Percentiles rank a stretch among this genome's conserved stretches.
phyloP scores from a whole-genome alignment of 1,140 invertebrate species.

The Drosophila willistoni region DNA sequence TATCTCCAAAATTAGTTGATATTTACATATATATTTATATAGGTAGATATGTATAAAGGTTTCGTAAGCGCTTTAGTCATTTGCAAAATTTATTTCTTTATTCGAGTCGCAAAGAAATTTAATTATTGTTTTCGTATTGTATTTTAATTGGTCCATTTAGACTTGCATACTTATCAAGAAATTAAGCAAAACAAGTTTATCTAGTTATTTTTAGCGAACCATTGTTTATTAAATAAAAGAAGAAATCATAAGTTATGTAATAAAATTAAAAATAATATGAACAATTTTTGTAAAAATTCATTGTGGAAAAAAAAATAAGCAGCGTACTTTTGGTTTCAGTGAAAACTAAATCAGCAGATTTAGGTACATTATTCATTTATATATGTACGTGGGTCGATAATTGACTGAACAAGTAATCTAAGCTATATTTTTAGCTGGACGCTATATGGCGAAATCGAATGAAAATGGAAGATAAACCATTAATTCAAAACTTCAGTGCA shows the following conservation, averaged over 20 bases:
- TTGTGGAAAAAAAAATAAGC: not conserved
- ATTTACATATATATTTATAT: slow-evolving; percentile 4
- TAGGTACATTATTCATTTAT: too few relatives aligned
- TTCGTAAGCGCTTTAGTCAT: slow-evolving; percentile 18
- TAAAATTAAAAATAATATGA: slow-evolving; percentile 45
- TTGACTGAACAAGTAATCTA: too few relatives aligned
- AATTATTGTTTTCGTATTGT: slow-evolving; percentile 3
- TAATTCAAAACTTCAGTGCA: too few relatives aligned
- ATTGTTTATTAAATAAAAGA: slow-evolving; percentile 74
- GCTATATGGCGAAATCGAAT: too few relatives aligned
- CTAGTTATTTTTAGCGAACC: slow-evolving; percentile 76
- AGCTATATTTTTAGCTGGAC: too few relatives aligned
- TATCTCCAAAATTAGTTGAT: slow-evolving; percentile 16
- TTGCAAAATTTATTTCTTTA: slow-evolving; percentile 8
- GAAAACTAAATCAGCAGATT: too few relatives aligned
- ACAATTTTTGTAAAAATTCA: slow-evolving; percentile 8
- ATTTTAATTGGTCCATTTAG: slow-evolving; percentile 22
- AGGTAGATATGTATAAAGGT: not conserved
- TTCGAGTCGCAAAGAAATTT: not conserved
- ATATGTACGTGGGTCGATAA: too few relatives aligned
- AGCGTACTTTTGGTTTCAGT: too few relatives aligned
- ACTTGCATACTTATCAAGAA: slow-evolving; percentile 45
- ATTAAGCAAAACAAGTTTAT: slow-evolving; percentile 58
- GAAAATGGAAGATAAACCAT: too few relatives aligned
- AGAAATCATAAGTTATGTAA: slow-evolving; percentile 71